Evolutionary conservation across 2,888 invertebrate species (phyloP), one percentile per base, ranked within the genome.

Genomic region (Pyrgus malvae): DNA sequence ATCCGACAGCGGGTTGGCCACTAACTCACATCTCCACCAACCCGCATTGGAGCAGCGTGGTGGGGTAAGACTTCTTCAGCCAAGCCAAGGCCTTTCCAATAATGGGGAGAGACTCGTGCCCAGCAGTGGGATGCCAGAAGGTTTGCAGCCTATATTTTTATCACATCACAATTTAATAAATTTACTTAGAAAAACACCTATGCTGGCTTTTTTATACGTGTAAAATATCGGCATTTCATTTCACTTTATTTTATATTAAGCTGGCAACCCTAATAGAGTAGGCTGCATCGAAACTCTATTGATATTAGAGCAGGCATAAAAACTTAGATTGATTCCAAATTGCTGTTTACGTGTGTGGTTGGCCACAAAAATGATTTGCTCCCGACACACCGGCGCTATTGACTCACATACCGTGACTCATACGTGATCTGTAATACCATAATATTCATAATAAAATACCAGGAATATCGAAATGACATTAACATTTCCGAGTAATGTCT

Each of bases 311-410:
- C 56, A 56, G 42, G 53, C 57, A 67, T 68, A 79, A 80, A 82
- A 80, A 76, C 62, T n/a, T n/a, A 68, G 77, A 82, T 83, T 78
- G 80, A 78, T 78, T 79, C 72, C 64, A 76, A 79, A 81, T 80
- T 76, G 75, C 67, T 77, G 74, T 80, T 80, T 76, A 73, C 77
- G 77, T 76, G 79, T 81, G 82, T 80, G 81, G 82, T 75, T 75
- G 70, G 71, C 79, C 77, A 70, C 77, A 70, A 59, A 63, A 62
- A 62, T 72, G 69, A 66, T 67, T 67, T 63, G 67, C 60, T 66
- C 61, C 58, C 62, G 62, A 60, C 61, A 60, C 64, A 57, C 58
- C 58, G 66, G 58, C 63, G 64, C 62, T 64, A 57, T 57, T 60
- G 71, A 68, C 59, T 68, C 68, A 65, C 67, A 65, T 40, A 45